Evolutionary conservation across 2,797 vertebrate genomes (phyloP), one percentile per base, ranked within the genome.

Genomic region (Sebastiscus tertius): DNA sequence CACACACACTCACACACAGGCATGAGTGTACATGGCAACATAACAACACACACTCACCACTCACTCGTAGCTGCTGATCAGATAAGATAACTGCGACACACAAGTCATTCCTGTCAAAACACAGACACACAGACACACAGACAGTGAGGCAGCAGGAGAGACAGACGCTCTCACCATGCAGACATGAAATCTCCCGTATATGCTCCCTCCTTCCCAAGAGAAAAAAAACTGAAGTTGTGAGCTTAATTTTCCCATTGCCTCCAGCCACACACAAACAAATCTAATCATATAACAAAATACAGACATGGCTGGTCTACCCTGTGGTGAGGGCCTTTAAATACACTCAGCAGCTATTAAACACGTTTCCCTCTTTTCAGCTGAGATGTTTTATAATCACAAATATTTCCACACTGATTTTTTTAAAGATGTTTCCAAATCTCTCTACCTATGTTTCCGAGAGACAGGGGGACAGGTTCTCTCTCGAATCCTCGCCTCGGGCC

Each of bases 61-160:
- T 74, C 75, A 72, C 67, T 75, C 3, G 39, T 60, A 72, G 42
- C 42, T 66, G 67, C 56, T 72, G 64, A 88, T 88, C 54, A 84
- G 72, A 71, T 26, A 26, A 54, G 82, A 86, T 85, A 83, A 79
- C 68, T 58, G 56, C 2, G 1, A 60, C 46, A 69, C 36, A 69
- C 71, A 82, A 87, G 84, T 85, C 83, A 77, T 75, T 76, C 58
- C 71, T 82, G 75, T 86, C 75, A 83, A 85, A 88, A 87, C 70
- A 87, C 10, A 62, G 60, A 86, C 56, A 87, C 70, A 86, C 10
- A 62, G 60, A 83, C 52, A 58, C 31, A 86, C 83, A 93, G 74
- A 77, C 84, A 59, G 59, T 67, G 66, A 81, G 70, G 26, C 74
- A 64, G 67, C 6, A 36, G 26, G 8, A 67, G 6, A 75, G 65